phyloP scores from a whole-genome alignment of 2,797 vertebrate species.

The Manis crassicaudata region DNA sequence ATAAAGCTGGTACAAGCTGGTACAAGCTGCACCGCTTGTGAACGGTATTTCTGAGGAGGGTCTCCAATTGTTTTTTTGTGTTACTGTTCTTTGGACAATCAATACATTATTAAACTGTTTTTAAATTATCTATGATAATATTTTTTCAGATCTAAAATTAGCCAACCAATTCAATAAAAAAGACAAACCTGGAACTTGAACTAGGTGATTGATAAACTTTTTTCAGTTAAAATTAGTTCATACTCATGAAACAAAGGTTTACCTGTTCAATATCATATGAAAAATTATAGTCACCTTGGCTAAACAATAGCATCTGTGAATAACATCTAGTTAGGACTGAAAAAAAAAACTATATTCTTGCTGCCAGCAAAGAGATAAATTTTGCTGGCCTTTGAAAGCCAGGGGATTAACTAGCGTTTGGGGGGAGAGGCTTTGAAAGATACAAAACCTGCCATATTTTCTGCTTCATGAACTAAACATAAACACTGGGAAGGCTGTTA shows the following conservation, averaged over 20 bases:
- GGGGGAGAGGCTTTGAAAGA: conserved; percentile 40
- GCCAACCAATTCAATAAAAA: neutral
- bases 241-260: conserved; percentile 49
- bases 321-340: conserved; percentile 2
- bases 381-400: conserved; percentile 62
- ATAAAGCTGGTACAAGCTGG: neutral
- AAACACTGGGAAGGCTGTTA: conserved; percentile 37
- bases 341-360: conserved; percentile 3
- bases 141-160: conserved; percentile 45
- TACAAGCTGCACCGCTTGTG: neutral
- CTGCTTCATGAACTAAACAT: conserved; percentile 65
- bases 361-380: conserved; percentile 54
- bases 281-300: conserved; percentile 61
- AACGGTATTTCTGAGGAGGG: neutral
- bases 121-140: neutral
- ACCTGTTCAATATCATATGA: conserved; percentile 59
- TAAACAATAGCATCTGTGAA: conserved; percentile 69
- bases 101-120: neutral
- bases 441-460: conserved; percentile 68
- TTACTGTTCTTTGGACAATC: neutral
- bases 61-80: neutral
- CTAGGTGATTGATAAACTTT: neutral
- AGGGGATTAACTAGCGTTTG: conserved; percentile 58
- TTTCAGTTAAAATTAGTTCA: neutral
- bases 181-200: neutral